Evolutionary conservation across 2,113 vertebrate species (phyloP), one percentile per base, ranked within the genome.

Genomic region (Aythya baeri): DNA sequence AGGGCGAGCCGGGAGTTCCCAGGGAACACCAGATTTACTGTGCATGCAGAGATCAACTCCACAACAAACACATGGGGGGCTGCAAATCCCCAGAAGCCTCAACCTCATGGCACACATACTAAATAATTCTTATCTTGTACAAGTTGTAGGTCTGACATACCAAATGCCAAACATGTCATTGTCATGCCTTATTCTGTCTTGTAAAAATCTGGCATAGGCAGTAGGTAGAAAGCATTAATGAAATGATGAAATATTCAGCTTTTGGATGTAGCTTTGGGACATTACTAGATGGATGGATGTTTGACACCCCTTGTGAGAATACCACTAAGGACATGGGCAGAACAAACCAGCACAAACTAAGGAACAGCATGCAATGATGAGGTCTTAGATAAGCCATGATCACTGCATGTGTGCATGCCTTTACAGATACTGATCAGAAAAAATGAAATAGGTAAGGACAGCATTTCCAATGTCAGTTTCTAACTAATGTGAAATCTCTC

Each of bases 81-180:
- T 70, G 75, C 58, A 83, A 31, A 8, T 66, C 41, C 12, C 7
- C 41, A 80, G 49, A 63, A 91, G 8, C 62, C 10, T 79, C 22
- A 43, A 54, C 41, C 14, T 66, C 36, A 29, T 13, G 34, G 12
- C 23, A 73, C 6, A 10, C 0, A 0, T 52, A 41, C 22, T 49
- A 31, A 54, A 29, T 12, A 23, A 8, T 18, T 80, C n/a, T 41
- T 44, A 88, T 10, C 12, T 17, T 16, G 7, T 22, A 9, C 7
- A 57, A 10, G 44, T 11, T 0, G 0, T 17, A 62, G 18, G 4
- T 66, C 59, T 85, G 62, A 49, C 29, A 66, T 8, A 18, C 15
- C 1, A 1, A 44, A 46, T 70, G 14, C 2, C 44, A 90, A 89
- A 62, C 4, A 26, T 0, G 1, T 38, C 32, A 27, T n/a, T 68